Evolutionary conservation across 2,888 invertebrate species (phyloP), one percentile per base, ranked within the genome.

Genomic region (Augiades crinisus): DNA sequence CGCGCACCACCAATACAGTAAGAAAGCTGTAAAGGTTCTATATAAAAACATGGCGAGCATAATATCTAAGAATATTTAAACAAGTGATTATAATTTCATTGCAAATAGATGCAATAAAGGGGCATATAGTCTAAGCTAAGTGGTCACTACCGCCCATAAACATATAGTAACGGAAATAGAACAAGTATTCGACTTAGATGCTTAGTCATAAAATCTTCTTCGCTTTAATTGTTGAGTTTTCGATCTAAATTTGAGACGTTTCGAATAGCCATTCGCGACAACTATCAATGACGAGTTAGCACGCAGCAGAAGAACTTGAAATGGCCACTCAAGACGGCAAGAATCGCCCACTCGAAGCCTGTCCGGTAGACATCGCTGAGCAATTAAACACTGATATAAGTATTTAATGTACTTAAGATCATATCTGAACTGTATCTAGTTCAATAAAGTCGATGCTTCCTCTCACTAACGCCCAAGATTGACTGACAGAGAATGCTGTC

Each of bases 211-310:
- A 2, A 10, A n/a, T 17, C 8, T 31, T 13, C 2, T 34, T 17
- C n/a, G 34, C 16, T 13, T 30, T 30, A 30, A 30, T 27, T 27
- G 30, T 10, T 27, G 5, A 27, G 13, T 13, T 8, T 22, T 22
- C 3, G 13, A 40, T 24, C 38, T 24, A 8, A 8, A 22, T 24
- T 24, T 1, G 2, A 40, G 14, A 14, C n/a, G 14, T 12, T 40
- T 40, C 21, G 37, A 40, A 14, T 40, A n/a, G 14, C 38, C 6
- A 38, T 24, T 40, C 10, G n/a, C 22, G 24, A 22, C 38, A 24
- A 27, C 6, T 47, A 47, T 47, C 38, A 47, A 38, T 22, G 47
- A 47, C 30, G 14, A 47, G 30, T 27, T 47, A 38, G 16, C 47
- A 47, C 19, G 37, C 22, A 21, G 46, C 38, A 31, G 38, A 21